phyloP scores from a whole-genome alignment of 2,113 vertebrate genomes.

The Struthio camelus region DNA sequence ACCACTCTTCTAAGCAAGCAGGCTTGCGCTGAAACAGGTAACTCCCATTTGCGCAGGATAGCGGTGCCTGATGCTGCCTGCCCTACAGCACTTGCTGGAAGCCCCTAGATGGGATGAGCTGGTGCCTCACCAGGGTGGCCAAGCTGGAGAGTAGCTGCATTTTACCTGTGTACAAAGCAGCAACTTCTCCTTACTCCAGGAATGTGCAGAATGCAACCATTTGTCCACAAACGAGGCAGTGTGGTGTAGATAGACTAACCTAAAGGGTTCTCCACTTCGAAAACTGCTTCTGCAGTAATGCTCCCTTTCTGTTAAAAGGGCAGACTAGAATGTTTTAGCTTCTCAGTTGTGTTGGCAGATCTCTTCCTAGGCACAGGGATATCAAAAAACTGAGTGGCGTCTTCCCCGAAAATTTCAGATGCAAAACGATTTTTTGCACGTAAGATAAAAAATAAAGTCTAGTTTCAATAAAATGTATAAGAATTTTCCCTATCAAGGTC shows the following conservation, averaged over 20 bases:
- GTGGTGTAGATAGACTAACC: background rate
- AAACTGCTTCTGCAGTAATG: background rate
- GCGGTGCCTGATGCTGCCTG: background rate
- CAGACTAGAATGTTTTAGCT: background rate
- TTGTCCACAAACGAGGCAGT: background rate
- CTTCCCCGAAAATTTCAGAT: background rate
- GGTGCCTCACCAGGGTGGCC: background rate
- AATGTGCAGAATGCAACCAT: background rate
- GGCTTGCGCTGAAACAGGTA: background rate
- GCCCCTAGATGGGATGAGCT: rapidly evolving
- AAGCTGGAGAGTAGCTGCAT: background rate
- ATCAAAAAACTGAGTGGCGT: background rate
- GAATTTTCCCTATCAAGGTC: background rate
- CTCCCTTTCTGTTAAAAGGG: background rate
- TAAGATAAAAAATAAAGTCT: background rate
- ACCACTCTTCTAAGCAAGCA: rapidly evolving
- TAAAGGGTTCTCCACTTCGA: background rate
- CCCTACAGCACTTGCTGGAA: background rate
- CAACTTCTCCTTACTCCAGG: background rate
- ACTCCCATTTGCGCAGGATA: background rate
- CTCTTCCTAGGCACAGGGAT: background rate
- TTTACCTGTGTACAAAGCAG: background rate
- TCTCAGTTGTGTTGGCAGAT: background rate
- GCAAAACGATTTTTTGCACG: background rate
- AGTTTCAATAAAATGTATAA: background rate